phyloP scores from a whole-genome alignment of 2,888 invertebrate genomes.

The Drosophila putrida region DNA sequence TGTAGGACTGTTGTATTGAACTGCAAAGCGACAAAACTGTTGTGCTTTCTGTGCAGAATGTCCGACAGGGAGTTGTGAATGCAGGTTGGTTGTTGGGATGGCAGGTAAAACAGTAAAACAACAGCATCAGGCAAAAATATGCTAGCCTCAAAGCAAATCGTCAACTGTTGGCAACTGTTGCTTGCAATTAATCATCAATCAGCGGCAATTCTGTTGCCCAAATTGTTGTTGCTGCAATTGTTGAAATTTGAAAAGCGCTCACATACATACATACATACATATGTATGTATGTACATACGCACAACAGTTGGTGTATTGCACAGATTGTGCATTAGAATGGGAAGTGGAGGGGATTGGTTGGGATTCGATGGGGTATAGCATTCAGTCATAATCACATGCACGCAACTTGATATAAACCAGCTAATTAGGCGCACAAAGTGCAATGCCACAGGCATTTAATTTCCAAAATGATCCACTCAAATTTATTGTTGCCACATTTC shows the following conservation, averaged over 20 bases:
- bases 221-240: conserved; percentile 1
- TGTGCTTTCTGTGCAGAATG: background rate
- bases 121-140: background rate
- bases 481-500: background rate
- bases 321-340: too few species aligned
- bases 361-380: background rate
- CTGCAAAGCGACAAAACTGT: too few species aligned
- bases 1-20: too few species aligned
- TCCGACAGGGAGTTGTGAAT: background rate
- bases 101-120: conserved; percentile 4
- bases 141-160: conserved; percentile 5
- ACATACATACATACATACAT: background rate
- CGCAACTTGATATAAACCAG: conserved; percentile 3
- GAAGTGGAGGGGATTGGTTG: too few species aligned
- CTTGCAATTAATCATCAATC: conserved; percentile 25
- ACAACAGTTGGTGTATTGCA: background rate
- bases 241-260: conserved; percentile 5
- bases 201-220: conserved; percentile 3
- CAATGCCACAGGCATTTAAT: conserved; percentile 20
- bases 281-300: background rate
- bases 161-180: conserved; percentile 36
- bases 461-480: conserved; percentile 11
- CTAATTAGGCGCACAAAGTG: conserved; percentile 25
- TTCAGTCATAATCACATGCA: conserved; percentile 15
- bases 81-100: background rate